These are phyloP conservation scores for Ernsta delagoae DNA, from an alignment of 2,888 invertebrate genomes.

Conservation along the genomic window DNA sequence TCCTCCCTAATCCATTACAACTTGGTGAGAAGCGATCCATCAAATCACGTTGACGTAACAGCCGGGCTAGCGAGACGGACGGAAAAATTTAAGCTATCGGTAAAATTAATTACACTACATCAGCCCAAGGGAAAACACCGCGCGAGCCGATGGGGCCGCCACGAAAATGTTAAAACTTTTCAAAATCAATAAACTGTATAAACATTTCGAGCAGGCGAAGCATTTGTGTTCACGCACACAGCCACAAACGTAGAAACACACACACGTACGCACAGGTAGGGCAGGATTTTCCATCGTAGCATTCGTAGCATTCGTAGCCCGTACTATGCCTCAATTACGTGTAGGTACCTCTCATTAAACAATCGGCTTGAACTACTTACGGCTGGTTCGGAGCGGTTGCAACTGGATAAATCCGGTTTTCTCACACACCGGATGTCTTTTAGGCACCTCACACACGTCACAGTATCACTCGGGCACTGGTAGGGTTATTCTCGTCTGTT, in stretches of 20 bases:
- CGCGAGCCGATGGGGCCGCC: conserved; percentile 39
- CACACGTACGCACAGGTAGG: conserved; percentile 35
- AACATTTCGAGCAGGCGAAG: conserved; percentile 51
- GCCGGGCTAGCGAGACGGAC: conserved; percentile 24
- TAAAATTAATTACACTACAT: conserved; percentile 38
- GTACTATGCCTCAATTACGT: conserved; percentile 18
- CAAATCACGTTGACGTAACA: conserved; percentile 36
- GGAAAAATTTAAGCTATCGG: conserved; percentile 39
- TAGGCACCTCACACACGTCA: conserved; percentile 42
- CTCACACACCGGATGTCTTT: conserved; percentile 36
- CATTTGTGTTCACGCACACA: conserved; percentile 50
- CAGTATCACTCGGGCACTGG: conserved; percentile 50
- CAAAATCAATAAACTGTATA: conserved; percentile 64
- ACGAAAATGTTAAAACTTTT: conserved; percentile 52
- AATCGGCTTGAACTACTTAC: conserved; percentile 59
- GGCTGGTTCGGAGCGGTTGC: conserved; percentile 53
- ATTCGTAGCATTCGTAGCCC: too few species aligned
- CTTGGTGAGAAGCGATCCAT: conserved; percentile 25
- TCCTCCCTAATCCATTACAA: conserved; percentile 22
- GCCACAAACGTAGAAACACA: conserved; percentile 30
- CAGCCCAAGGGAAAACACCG: conserved; percentile 35
- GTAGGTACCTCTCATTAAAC: conserved; percentile 39
- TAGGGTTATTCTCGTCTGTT: conserved; percentile 39
- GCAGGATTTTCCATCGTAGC: conserved; percentile 23
- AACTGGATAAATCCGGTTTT: conserved; percentile 60